These are phyloP conservation scores for Apodemus sylvaticus DNA, from an alignment of 2,113 vertebrate genomes.

Conservation along the genomic window DNA sequence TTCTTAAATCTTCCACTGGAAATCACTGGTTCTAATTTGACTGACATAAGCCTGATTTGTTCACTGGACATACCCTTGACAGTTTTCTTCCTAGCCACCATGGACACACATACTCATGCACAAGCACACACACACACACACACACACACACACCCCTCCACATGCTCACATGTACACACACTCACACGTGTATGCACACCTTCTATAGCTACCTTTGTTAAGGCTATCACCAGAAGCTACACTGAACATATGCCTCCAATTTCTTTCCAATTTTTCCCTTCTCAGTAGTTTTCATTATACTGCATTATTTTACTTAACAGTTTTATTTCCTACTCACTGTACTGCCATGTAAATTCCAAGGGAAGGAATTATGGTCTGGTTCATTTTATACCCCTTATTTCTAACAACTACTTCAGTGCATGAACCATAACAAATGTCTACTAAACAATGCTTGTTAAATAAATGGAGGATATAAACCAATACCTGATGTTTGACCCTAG, in stretches of 20 bases:
- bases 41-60: not conserved
- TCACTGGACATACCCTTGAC: not conserved
- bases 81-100: not conserved
- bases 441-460: conserved; percentile 17
- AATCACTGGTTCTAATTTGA: not conserved
- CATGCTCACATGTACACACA: too few species aligned
- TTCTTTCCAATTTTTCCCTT: not conserved
- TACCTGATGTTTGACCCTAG: not conserved
- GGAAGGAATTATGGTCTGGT: not conserved
- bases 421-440: not conserved
- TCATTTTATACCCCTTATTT: not conserved
- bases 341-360: not conserved
- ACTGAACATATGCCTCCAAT: not conserved
- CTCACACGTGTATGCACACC: too few species aligned
- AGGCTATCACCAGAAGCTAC: not conserved
- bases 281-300: not conserved
- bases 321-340: not conserved
- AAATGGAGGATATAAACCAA: not conserved
- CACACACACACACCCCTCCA: too few species aligned
- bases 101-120: not conserved
- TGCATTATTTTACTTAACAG: not conserved
- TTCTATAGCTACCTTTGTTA: not conserved
- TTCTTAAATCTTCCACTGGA: not conserved
- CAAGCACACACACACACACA: too few species aligned
- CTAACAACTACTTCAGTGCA: not conserved